phyloP scores from a whole-genome alignment of 2,113 vertebrate genomes.

The Silurus asotus region DNA sequence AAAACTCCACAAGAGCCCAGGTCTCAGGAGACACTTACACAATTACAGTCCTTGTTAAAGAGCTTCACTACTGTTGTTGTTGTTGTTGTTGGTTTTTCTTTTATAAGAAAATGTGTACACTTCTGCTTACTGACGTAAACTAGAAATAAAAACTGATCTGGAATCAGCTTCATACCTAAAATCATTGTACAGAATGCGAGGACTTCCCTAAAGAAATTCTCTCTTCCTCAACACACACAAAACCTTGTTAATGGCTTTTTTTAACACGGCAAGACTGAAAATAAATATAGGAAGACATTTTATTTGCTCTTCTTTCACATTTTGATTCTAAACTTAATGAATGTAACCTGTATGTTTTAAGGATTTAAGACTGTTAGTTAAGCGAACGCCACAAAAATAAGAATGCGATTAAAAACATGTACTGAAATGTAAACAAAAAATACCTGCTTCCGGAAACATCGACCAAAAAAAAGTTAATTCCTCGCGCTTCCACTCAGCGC shows the following conservation, averaged over 20 bases:
- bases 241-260: neutral
- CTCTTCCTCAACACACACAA: neutral
- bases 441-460: neutral
- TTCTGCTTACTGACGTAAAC: neutral
- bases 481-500: neutral
- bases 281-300: too few relatives aligned
- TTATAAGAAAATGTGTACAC: neutral
- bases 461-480: too few relatives aligned
- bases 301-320: too few relatives aligned
- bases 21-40: neutral
- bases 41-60: neutral
- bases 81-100: neutral
- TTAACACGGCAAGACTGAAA: neutral
- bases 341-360: too few relatives aligned
- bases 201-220: neutral
- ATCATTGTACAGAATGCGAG: neutral
- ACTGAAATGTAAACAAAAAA: neutral
- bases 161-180: neutral
- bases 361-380: too few relatives aligned
- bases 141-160: neutral
- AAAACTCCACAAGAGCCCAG: constrained; percentile 48
- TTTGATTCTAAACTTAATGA: too few relatives aligned
- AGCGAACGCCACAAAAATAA: neutral
- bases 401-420: neutral
- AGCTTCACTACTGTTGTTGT: neutral